Base-by-base conservation (phyloP, 2,113 vertebrate species). In the Nanorana parkeri region DNA sequence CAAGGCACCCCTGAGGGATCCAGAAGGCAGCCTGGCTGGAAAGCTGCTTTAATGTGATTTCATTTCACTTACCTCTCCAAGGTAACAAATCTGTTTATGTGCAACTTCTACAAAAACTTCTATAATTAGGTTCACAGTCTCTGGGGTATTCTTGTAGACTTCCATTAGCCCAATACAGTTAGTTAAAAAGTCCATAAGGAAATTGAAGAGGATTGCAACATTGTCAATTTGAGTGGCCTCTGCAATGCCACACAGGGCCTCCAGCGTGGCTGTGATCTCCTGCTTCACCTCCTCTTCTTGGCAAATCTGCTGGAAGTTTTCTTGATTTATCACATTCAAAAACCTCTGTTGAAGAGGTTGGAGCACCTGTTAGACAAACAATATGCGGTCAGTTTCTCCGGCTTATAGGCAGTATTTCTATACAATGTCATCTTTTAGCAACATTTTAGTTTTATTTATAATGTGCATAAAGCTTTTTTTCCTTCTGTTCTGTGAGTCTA, bases 101-200 rank as follows among this genome's bases (percentile, higher is more conserved):
- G 98, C 98, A 90, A 99, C 98, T 93, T 99, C 97, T 87, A 99
- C 98, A 90, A 99, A 99, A 79, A 99, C 97, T 92, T 99, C 97
- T 63, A 99, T 99, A 82, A 99, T 99, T 88, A 99, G 96, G 91
- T 99, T 99, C 88, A 99, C 95, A 21, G 97, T 99, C 90, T 99
- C 97, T 4, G 98, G 98, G 2, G 97, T 97, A 90, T 97, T 99
- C 90, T 96, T 96, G 89, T 99, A 99, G 64, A 99, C 96, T 93
- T 99, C 97, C 97, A 99, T 99, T 85, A 99, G 92, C 81, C 97
- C 97, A 83, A 99, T 98, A 89, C 98, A 99, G 88, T 96, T 99
- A 89, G 95, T 98, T 89, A 99, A 93, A 88, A 99, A 99, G 91
- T 98, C 97, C 96, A 99, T 98, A 83, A 99, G 91, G 81, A 99